phyloP scores from a whole-genome alignment of 92 coral and sea anemone species.

The Chrysogorgia sp. region DNA sequence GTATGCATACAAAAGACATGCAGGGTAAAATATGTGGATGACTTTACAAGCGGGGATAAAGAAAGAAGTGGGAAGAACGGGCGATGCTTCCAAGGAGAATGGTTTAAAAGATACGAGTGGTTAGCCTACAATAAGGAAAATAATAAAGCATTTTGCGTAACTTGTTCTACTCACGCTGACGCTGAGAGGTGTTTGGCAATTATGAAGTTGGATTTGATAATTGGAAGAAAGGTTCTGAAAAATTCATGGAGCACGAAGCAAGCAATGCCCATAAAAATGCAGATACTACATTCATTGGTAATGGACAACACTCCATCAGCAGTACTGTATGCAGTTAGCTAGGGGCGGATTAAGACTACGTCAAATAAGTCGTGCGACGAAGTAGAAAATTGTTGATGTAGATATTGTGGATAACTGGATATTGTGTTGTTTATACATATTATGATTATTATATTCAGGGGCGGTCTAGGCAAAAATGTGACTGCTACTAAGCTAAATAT shows the following conservation, averaged over 20 bases:
- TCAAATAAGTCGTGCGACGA: too few species aligned
- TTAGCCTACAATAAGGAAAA: conserved; percentile 12
- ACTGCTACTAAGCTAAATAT: too few species aligned
- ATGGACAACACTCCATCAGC: background rate
- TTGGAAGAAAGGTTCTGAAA: conserved; percentile 27
- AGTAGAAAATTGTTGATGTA: too few species aligned
- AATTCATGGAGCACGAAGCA: conserved; percentile 28
- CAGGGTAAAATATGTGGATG: conserved; percentile 15
- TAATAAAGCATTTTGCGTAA: conserved; percentile 17
- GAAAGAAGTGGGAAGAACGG: conserved; percentile 5
- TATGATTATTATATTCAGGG: too few species aligned
- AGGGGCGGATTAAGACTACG: too few species aligned
- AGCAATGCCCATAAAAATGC: conserved; percentile 25
- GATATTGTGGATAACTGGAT: too few species aligned
- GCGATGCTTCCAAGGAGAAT: conserved; percentile 13
- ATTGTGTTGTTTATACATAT: too few species aligned
- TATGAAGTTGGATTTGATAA: conserved; percentile 16
- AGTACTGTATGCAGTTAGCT: too few species aligned
- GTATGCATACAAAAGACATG: background rate
- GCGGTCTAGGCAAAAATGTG: too few species aligned
- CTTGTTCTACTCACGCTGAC: conserved; percentile 20
- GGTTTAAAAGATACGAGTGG: conserved; percentile 26
- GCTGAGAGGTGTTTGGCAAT: conserved; percentile 13
- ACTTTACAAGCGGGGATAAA: conserved; percentile 16
- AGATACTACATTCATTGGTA: background rate